A percentile compares a stretch with the other conserved stretches of the same genome.
Conservation (phyloP, 2,113 vertebrate genomes). For the Sinocyclocheilus anshuiensis region DNA sequence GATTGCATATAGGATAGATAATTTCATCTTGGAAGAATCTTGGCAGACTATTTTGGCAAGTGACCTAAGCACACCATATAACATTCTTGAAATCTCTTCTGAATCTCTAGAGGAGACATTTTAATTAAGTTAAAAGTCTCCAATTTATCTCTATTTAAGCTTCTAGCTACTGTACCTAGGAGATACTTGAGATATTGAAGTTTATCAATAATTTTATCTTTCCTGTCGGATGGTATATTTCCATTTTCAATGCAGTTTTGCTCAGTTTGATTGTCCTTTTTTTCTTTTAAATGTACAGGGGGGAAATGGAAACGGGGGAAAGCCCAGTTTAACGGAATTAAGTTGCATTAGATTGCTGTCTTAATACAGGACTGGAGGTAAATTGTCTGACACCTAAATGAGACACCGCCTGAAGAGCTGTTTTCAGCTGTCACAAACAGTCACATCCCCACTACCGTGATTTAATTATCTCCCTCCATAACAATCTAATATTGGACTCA, state of each 20-base stretch:
- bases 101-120: not conserved
- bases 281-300: not conserved
- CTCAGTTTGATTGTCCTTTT: not conserved
- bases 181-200: not conserved
- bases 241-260: not conserved
- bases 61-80: not conserved
- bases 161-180: not conserved
- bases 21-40: not conserved
- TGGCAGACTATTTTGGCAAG: not conserved
- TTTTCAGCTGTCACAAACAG: slow-evolving; percentile 35
- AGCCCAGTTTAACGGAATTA: not conserved
- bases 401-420: slow-evolving; percentile 26
- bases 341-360: not conserved
- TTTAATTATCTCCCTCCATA: slow-evolving; percentile 49
- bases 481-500: slow-evolving; percentile 39
- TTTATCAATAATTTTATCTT: not conserved
- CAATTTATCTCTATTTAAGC: not conserved
- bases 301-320: not conserved
- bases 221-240: not conserved
- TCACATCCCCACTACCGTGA: slow-evolving; percentile 20
- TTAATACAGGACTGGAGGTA: not conserved
- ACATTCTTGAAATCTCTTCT: not conserved
- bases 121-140: not conserved
- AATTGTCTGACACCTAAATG: slow-evolving; percentile 39
- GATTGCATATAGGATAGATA: not conserved